Evolutionary conservation across 2,113 vertebrate species (phyloP), one percentile per base, ranked within the genome.

Genomic region (Eulacestoma nigropectus): DNA sequence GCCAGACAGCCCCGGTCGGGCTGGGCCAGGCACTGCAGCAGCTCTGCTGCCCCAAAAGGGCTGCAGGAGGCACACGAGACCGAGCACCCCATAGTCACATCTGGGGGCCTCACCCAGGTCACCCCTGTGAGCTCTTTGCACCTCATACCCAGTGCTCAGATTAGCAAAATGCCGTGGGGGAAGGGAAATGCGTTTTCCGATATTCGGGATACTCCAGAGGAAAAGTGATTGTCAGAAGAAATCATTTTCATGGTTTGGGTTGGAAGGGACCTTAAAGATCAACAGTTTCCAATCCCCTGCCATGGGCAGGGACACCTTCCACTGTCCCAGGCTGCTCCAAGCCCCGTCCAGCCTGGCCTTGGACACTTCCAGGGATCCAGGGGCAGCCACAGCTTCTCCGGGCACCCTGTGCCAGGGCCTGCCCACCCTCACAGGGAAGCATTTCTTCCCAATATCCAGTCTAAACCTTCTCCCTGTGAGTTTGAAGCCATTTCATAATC

Each of bases 391-490:
- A 76, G 63, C 41, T 69, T 0, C 87, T 42, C 55, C 62, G 55
- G 17, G 39, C 30, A 41, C 8, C 73, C 50, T 65, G 57, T 37
- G 50, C 59, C 52, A 74, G 60, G 18, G 3, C 39, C 37, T 68
- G 0, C 5, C 4, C 46, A 32, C 13, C n/a, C 35, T 83, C 3
- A 0, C 21, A 55, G n/a, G 21, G 41, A 32, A 30, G 0, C 2
- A 56, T 55, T 63, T 0, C 41, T 21, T 9, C 26, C n/a, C 16
- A 13, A 16, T 5, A 49, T 49, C 55, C 49, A 2, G 29, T 17
- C 63, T 8, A 29, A 49, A 2, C 26, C 26, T 49, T 5, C 42
- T 11, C 7, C 13, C 26, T 49, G 41, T 27, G 30, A 23, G 41
- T 69, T 1, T 42, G 49, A 62, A 76, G 32, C 22, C 2, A 1